Conservation (phyloP, 2,113 vertebrate species). For the Xyrauchen texanus region DNA sequence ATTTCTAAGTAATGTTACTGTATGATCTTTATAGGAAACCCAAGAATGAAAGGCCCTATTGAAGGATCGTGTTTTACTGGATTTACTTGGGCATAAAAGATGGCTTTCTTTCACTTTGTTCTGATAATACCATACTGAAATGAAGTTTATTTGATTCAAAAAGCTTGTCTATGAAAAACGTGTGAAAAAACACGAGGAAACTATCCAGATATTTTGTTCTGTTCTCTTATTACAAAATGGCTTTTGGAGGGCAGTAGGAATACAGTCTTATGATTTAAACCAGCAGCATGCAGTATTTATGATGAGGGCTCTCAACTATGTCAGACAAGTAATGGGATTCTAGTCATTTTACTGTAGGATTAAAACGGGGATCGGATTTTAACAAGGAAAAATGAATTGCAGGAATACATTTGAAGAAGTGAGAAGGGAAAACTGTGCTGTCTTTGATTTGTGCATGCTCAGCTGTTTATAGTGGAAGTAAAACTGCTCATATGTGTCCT, state of each 20-base stretch:
- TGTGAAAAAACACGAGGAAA: conserved; percentile 65
- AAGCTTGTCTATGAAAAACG: conserved; percentile 62
- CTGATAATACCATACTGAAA: conserved; percentile 67
- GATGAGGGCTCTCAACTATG: conserved; percentile 70
- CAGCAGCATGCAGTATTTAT: conserved; percentile 73
- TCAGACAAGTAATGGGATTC: conserved; percentile 75
- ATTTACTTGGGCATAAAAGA: conserved; percentile 56
- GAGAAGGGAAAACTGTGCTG: conserved; percentile 43
- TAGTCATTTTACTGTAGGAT: conserved; percentile 70
- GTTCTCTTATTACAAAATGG: conserved; percentile 73
- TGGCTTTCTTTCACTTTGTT: conserved; percentile 58
- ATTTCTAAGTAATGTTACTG: conserved; percentile 68
- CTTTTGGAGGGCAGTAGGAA: conserved; percentile 66
- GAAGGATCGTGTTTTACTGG: conserved; percentile 48
- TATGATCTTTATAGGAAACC: conserved; percentile 73
- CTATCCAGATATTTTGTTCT: conserved; percentile 55
- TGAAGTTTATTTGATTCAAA: conserved; percentile 78
- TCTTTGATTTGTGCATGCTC: conserved; percentile 21
- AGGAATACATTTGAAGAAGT: conserved; percentile 61
- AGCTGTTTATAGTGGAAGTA: conserved; percentile 27
- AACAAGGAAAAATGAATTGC: conserved; percentile 68
- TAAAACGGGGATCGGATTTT: conserved; percentile 63
- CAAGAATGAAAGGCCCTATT: conserved; percentile 67
- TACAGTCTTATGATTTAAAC: conserved; percentile 72
- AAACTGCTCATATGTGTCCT: conserved; percentile 17